Percentiles rank a stretch among this genome's conserved stretches.
phyloP scores from a whole-genome alignment of 2,113 vertebrate genomes.

The Zapus hudsonius region DNA sequence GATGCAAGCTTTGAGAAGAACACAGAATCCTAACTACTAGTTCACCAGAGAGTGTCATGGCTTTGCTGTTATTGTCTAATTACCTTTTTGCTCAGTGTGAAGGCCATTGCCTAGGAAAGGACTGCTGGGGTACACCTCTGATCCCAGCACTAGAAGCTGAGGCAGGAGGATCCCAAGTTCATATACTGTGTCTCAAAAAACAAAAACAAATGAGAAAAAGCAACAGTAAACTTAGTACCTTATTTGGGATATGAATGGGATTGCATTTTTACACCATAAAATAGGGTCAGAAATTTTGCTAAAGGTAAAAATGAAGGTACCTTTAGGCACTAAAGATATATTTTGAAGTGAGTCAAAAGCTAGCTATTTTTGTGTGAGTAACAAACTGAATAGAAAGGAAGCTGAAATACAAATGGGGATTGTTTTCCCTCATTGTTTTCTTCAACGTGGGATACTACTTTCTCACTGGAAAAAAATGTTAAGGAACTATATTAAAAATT shows the following conservation, averaged over 20 bases:
- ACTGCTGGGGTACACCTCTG: not conserved
- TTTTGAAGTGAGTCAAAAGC: not conserved
- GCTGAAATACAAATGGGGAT: not conserved
- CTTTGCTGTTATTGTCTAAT: not conserved
- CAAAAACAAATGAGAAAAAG: not conserved
- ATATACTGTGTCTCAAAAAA: not conserved
- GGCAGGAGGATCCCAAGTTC: not conserved
- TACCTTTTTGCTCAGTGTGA: not conserved
- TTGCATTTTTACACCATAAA: not conserved
- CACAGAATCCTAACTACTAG: too few relatives aligned
- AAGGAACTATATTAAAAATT: not conserved
- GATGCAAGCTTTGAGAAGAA: too few relatives aligned
- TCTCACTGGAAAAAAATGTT: not conserved
- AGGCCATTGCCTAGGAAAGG: slow-evolving; percentile 2
- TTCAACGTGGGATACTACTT: not conserved
- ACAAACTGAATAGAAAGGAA: not conserved
- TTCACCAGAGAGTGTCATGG: too few relatives aligned
- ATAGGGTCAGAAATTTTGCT: not conserved
- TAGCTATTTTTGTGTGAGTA: not conserved
- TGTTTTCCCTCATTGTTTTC: not conserved
- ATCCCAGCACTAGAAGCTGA: not conserved
- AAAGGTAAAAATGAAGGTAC: not conserved
- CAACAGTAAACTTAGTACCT: too few relatives aligned
- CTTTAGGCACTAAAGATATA: not conserved
- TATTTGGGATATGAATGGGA: not conserved